Base-by-base conservation (phyloP, 2,113 vertebrate genomes). In the Corvus cornix region DNA sequence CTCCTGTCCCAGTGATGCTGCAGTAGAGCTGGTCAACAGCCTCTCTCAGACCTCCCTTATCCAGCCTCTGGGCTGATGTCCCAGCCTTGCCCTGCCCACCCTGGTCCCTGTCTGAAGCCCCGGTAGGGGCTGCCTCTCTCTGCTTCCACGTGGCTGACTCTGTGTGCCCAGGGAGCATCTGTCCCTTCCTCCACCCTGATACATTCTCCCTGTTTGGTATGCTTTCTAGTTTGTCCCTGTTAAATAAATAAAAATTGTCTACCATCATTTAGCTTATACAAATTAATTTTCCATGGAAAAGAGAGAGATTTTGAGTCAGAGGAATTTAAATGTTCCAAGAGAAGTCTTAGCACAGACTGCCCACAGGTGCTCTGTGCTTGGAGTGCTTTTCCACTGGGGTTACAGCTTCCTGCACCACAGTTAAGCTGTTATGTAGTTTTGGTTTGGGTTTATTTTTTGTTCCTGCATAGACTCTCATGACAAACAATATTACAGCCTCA, bases 231-330 rank as follows among this genome's bases (percentile, higher is more conserved):
- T 84, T 89, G 82, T 43, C 63, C 44, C 82, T 69, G 39, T 91
- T 67, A 84, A 92, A 94, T 70, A 96, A 93, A 96, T 64, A 87
- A 56, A 94, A 91, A 96, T 91, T 84, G 55, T 46, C 13, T 12
- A 64, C 37, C 49, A 80, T 87, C 22, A 87, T 89, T 91, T 76
- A 82, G 77, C 74, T 90, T 95, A 93, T 56, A 85, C 39, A 44
- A 93, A 91, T 39, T 7, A 56, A 72, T 66, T 89, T 81, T 35
- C 55, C 0, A 3, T 88, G 90, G 89, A 94, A 95, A 93, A 93
- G 70, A 87, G 78, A 90, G 91, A 94, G 48, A 80, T 91, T 95
- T 94, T 37, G 66, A 96, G 92, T 51, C 83, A 96, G 88, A 96
- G 70, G 78, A 95, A 89, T 76, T 95, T 68, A 90, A 96, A 82